Conservation (phyloP, 2,797 vertebrate genomes). For the Allobates femoralis region DNA sequence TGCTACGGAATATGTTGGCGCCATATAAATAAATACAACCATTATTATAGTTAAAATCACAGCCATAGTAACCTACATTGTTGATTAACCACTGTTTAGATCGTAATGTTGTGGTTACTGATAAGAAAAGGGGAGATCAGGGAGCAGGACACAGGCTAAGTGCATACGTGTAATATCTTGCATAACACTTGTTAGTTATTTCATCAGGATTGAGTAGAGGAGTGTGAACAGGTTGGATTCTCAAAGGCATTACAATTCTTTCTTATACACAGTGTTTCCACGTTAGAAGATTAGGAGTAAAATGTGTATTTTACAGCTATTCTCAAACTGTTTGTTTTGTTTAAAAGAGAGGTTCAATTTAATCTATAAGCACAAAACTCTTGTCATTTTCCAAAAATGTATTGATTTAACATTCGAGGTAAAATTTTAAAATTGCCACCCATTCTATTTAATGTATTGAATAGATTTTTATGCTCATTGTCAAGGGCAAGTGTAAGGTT, state of each 20-base stretch:
- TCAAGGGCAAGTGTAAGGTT: slow-evolving; percentile 24
- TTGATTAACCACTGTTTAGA: no score
- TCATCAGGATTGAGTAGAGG: neutral
- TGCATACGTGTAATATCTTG: neutral
- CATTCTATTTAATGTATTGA: neutral
- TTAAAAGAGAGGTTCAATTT: neutral
- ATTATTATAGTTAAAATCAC: no score
- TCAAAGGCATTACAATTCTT: neutral
- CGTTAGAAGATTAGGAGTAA: neutral
- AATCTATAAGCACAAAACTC: neutral
- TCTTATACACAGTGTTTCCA: neutral
- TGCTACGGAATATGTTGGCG: no score
- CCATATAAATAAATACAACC: no score
- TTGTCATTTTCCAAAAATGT: neutral
- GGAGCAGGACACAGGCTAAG: no score
- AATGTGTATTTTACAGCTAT: neutral
- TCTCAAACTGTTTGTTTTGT: neutral
- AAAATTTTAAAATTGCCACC: neutral
- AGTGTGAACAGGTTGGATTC: neutral
- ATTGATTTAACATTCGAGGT: neutral
- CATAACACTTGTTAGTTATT: neutral
- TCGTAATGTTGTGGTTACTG: no score
- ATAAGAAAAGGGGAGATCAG: no score
- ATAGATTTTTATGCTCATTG: neutral
- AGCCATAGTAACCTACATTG: no score